Percentiles rank a stretch among this genome's conserved stretches.
phyloP scores from a whole-genome alignment of 2,888 invertebrate genomes.

The Achlya flavicornis region DNA sequence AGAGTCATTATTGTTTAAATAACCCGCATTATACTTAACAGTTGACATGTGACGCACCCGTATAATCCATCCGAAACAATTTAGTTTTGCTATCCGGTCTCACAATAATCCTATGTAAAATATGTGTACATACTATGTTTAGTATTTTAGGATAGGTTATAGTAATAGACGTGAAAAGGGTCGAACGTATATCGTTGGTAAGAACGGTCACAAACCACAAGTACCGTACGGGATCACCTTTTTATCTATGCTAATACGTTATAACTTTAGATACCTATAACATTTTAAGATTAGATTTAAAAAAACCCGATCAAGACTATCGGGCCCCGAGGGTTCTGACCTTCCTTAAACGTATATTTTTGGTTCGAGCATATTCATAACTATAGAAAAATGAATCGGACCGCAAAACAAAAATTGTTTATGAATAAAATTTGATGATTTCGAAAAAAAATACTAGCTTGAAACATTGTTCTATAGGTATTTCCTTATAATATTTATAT shows the following conservation, averaged over 20 bases:
- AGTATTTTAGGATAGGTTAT: not conserved
- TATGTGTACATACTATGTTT: conserved; percentile 25
- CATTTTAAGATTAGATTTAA: too few relatives aligned
- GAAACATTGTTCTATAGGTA: too few relatives aligned
- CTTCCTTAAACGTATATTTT: too few relatives aligned
- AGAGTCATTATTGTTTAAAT: conserved; percentile 8
- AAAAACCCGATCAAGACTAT: too few relatives aligned
- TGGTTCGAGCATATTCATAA: too few relatives aligned
- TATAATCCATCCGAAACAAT: conserved; percentile 21
- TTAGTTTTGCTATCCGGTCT: conserved; percentile 35
- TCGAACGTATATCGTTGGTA: conserved; percentile 34
- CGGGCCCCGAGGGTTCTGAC: too few relatives aligned
- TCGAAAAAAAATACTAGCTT: too few relatives aligned
- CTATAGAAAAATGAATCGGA: too few relatives aligned
- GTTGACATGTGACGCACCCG: conserved; percentile 12
- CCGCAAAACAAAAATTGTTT: too few relatives aligned
- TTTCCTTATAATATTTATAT: too few relatives aligned
- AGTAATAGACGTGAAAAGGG: conserved; percentile 25
- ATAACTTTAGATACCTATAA: not conserved
- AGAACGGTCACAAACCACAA: conserved; percentile 35
- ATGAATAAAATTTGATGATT: too few relatives aligned
- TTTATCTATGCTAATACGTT: conserved; percentile 2
- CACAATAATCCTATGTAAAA: conserved; percentile 41
- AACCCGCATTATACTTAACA: conserved; percentile 12
- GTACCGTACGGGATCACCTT: conserved; percentile 19